Conservation (phyloP, 2,113 vertebrate species). For the Sphaerodactylus townsendi region DNA sequence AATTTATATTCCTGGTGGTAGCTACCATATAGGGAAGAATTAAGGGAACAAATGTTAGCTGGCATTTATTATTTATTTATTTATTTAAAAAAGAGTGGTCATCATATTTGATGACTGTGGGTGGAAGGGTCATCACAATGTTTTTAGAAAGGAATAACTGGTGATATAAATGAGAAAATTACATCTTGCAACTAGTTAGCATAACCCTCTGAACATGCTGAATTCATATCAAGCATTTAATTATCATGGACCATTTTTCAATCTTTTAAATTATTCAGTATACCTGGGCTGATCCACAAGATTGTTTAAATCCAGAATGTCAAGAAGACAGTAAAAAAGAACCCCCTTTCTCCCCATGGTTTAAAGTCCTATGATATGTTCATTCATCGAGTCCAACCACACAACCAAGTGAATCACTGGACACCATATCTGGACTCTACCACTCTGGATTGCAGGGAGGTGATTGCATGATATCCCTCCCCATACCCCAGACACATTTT, state of each 20-base stretch:
- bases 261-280: not conserved
- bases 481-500: not conserved
- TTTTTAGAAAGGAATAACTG: not conserved
- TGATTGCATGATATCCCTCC: not conserved
- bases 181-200: not conserved
- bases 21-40: too few species aligned
- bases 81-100: too few species aligned
- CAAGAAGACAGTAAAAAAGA: not conserved
- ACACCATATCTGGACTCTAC: not conserved
- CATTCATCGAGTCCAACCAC: not conserved
- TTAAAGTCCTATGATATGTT: not conserved
- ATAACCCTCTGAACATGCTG: not conserved
- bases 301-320: not conserved
- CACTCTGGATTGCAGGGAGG: not conserved
- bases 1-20: too few species aligned
- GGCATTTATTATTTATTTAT: too few species aligned
- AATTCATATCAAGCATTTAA: not conserved
- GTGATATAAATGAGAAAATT: not conserved
- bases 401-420: not conserved
- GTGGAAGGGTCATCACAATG: too few species aligned
- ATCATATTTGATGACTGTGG: too few species aligned
- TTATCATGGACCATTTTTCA: not conserved
- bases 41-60: too few species aligned
- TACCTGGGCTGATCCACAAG: not conserved
- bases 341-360: not conserved